phyloP scores from a whole-genome alignment of 2,797 vertebrate species.

The Oreochromis mossambicus region DNA sequence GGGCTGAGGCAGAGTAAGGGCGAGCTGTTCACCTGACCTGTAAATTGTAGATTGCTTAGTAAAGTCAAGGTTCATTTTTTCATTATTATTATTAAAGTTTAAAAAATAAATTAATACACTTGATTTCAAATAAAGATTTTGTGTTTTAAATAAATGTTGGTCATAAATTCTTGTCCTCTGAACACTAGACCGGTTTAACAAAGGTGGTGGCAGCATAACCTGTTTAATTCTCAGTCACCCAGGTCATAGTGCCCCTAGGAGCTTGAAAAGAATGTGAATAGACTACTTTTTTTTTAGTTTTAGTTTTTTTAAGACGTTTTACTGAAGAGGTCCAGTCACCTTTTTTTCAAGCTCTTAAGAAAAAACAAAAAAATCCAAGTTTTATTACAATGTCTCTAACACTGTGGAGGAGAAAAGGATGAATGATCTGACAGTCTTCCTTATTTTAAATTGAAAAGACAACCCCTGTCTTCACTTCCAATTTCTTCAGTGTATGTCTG shows the following conservation, averaged over 20 bases:
- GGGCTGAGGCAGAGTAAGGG: not conserved
- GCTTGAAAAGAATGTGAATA: not conserved
- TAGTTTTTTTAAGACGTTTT: not conserved
- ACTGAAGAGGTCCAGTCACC: not conserved
- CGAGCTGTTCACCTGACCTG: not conserved
- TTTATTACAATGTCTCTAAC: not conserved
- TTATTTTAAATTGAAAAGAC: not conserved
- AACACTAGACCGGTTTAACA: not conserved
- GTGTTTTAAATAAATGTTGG: not conserved
- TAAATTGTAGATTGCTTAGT: not conserved
- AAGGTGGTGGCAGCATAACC: not conserved
- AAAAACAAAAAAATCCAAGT: not conserved
- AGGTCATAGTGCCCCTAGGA: fast-evolving
- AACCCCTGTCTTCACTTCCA: not conserved
- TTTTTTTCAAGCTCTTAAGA: not conserved
- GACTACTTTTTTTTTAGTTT: fast-evolving
- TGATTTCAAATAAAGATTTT: not conserved
- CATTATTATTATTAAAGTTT: not conserved
- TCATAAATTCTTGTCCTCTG: not conserved
- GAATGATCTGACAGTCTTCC: not conserved
- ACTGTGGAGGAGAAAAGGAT: not conserved
- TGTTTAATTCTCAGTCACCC: not conserved
- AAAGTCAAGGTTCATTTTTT: not conserved
- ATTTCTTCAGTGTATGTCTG: not conserved
- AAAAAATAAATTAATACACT: not conserved